These are phyloP conservation scores for Trachythela sp. DNA, from an alignment of 64 coral and sea anemone genomes.

Conservation along the genomic window DNA sequence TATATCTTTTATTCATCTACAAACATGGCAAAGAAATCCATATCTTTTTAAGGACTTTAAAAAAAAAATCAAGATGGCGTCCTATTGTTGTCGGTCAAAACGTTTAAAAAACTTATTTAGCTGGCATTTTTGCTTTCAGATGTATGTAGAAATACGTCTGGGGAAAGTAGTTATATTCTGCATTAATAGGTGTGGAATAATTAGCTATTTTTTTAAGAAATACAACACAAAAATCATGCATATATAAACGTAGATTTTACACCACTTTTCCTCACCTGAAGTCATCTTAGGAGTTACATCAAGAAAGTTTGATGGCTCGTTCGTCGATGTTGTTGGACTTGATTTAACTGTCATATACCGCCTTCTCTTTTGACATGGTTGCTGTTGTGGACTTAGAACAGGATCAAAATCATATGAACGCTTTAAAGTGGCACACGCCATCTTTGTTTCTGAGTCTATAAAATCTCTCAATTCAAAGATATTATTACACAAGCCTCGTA, in stretches of 20 bases:
- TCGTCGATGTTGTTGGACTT: slow-evolving; percentile 45
- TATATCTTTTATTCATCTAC: background rate
- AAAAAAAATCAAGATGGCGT: background rate
- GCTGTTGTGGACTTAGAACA: slow-evolving; percentile 83
- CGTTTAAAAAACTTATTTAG: background rate
- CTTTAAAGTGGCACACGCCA: slow-evolving; percentile 98
- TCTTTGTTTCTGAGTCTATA: slow-evolving; percentile 21
- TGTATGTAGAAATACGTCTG: background rate
- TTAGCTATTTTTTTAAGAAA: background rate
- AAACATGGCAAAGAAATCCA: background rate
- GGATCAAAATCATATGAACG: slow-evolving; percentile 95
- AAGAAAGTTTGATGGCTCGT: slow-evolving; percentile 68
- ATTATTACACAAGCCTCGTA: background rate
- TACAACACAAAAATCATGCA: background rate
- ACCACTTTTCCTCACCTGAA: slow-evolving; percentile 53
- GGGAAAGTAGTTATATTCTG: background rate
- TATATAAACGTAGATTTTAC: background rate
- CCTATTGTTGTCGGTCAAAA: background rate
- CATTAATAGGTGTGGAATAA: background rate
- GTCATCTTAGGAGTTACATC: slow-evolving; percentile 84
- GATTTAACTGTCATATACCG: slow-evolving; percentile 68
- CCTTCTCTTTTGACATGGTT: slow-evolving; percentile 94
- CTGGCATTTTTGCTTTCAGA: background rate
- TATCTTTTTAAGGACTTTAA: background rate
- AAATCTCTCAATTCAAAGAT: background rate